Evolutionary conservation across 2,888 invertebrate species (phyloP).

Genomic region (Latheticus oryzae): DNA sequence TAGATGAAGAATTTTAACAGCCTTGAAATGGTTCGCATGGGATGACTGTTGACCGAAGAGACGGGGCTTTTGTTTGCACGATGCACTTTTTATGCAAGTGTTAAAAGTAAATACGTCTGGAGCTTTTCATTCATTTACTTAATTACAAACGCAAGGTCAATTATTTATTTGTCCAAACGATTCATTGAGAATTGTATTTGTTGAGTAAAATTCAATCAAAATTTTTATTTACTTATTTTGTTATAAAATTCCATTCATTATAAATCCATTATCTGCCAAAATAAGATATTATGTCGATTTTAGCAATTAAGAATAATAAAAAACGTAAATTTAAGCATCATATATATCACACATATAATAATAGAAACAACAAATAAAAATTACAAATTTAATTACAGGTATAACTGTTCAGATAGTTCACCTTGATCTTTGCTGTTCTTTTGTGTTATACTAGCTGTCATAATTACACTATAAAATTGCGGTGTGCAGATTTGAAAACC

Average conservation of each 20-base stretch:
- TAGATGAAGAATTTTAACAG: constrained; percentile 41
- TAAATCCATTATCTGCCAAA: too few relatives aligned
- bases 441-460: constrained; percentile 29
- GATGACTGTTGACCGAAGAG: constrained; percentile 23
- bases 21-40: constrained; percentile 13
- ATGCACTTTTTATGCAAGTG: constrained; percentile 17
- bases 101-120: constrained; percentile 27
- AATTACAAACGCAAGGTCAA: constrained; percentile 39
- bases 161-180: too few relatives aligned
- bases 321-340: constrained; percentile 4
- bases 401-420: constrained; percentile 32
- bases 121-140: constrained; percentile 35
- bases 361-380: constrained; percentile 25
- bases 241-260: too few relatives aligned
- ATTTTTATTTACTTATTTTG: too few relatives aligned
- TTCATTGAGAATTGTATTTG: too few relatives aligned
- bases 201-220: too few relatives aligned
- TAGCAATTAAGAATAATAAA: constrained; percentile 5
- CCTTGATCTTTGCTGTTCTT: constrained; percentile 32
- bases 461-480: constrained; percentile 19
- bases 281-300: constrained; percentile 13
- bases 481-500: constrained; percentile 10
- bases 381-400: constrained; percentile 25
- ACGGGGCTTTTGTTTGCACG: constrained; percentile 21
- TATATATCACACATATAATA: not conserved